phyloP scores from a whole-genome alignment of 2,113 vertebrate genomes.

The Neotragus pygmaeus region DNA sequence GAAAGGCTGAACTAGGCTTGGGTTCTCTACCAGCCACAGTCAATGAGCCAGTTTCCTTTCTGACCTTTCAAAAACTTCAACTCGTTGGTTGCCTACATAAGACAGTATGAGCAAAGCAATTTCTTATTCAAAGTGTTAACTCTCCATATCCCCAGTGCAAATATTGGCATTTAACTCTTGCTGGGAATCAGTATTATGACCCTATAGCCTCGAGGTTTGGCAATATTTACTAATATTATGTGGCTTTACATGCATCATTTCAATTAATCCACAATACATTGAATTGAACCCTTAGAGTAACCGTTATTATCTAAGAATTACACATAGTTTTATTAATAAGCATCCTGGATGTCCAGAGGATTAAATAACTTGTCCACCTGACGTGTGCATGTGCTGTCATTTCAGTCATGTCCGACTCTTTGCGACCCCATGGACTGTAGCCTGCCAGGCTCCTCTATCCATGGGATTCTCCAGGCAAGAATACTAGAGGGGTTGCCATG shows the following conservation, averaged over 20 bases:
- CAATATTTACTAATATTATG: neutral
- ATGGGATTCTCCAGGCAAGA: neutral
- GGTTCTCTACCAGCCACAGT: neutral
- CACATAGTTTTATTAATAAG: neutral
- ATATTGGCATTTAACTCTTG: neutral
- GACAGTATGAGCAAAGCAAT: neutral
- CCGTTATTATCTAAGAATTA: neutral
- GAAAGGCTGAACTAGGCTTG: neutral
- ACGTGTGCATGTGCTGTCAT: accelerated
- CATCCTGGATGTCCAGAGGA: neutral
- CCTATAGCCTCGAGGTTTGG: neutral
- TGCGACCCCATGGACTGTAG: neutral
- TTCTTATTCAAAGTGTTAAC: neutral
- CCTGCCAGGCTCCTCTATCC: neutral
- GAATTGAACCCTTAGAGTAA: neutral
- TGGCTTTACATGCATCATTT: neutral
- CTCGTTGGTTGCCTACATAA: neutral
- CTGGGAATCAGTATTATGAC: neutral
- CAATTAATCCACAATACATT: neutral
- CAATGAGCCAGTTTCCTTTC: neutral
- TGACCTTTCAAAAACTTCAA: neutral
- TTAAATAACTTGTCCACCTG: neutral
- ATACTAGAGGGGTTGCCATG: neutral
- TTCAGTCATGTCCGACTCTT: neutral
- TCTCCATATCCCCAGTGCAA: neutral